A percentile compares a stretch with the other conserved stretches of the same genome.
Conservation (phyloP, 2,888 invertebrate species). For the Galerucella pusilla region DNA sequence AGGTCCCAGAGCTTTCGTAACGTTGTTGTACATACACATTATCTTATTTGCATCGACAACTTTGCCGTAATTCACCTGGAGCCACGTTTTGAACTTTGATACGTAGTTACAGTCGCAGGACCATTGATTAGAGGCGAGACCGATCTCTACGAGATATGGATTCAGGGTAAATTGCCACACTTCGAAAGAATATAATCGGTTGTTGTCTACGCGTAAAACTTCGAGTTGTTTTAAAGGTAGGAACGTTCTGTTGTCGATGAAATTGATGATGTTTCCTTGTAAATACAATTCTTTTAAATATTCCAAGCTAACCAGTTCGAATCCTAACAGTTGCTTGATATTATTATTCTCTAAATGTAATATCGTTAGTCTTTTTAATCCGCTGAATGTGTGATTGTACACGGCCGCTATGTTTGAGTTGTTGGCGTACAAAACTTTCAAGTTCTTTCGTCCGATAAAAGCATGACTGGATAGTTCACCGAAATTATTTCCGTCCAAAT, state of each 20-base stretch:
- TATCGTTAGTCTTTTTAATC: slow-evolving; percentile 80
- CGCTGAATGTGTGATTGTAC: slow-evolving; percentile 91
- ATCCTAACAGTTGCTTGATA: slow-evolving; percentile 82
- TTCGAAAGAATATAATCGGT: slow-evolving; percentile 83
- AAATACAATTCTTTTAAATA: slow-evolving; percentile 87
- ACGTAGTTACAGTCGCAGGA: slow-evolving; percentile 90
- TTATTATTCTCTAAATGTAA: slow-evolving; percentile 90
- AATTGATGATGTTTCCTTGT: slow-evolving; percentile 85
- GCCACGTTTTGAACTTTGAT: slow-evolving; percentile 82
- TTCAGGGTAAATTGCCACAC: slow-evolving; percentile 88
- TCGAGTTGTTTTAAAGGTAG: slow-evolving; percentile 82
- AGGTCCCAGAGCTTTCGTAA: slow-evolving; percentile 77
- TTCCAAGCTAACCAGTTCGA: slow-evolving; percentile 84
- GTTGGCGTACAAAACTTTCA: slow-evolving; percentile 88
- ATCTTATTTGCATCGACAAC: slow-evolving; percentile 82
- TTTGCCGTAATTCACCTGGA: slow-evolving; percentile 82
- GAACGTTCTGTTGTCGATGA: slow-evolving; percentile 88
- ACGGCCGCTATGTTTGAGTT: slow-evolving; percentile 87
- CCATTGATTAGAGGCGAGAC: slow-evolving; percentile 88
- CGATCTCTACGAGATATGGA: slow-evolving; percentile 88
- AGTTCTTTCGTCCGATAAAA: slow-evolving; percentile 91
- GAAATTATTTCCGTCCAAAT: slow-evolving; percentile 92
- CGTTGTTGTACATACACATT: slow-evolving; percentile 80
- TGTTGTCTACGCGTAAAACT: slow-evolving; percentile 86
- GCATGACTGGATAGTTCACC: slow-evolving; percentile 88